phyloP scores from a whole-genome alignment of 2,797 vertebrate genomes.

The Epinephelus malabaricus region DNA sequence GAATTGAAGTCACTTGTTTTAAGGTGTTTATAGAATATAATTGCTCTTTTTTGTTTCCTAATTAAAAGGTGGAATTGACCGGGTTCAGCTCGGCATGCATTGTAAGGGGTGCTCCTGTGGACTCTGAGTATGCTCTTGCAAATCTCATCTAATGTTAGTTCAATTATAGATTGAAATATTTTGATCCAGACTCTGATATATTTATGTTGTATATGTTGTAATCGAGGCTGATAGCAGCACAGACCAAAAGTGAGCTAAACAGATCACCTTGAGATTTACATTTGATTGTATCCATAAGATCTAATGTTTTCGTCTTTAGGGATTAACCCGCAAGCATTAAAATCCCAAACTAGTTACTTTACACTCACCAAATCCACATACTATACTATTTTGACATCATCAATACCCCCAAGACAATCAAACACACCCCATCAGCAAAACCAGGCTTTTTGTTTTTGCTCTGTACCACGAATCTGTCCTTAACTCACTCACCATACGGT shows the following conservation, averaged over 20 bases:
- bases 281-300: neutral
- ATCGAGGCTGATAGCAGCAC: neutral
- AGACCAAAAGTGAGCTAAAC: constrained; percentile 11
- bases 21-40: too few relatives aligned
- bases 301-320: neutral
- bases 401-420: neutral
- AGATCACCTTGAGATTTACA: constrained; percentile 8
- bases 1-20: too few relatives aligned
- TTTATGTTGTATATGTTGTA: too few relatives aligned
- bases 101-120: too few relatives aligned
- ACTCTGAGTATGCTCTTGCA: too few relatives aligned
- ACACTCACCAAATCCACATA: neutral
- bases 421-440: constrained; percentile 4
- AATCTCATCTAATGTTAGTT: too few relatives aligned
- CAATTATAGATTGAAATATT: too few relatives aligned
- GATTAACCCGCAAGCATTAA: neutral
- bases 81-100: too few relatives aligned
- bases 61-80: too few relatives aligned
- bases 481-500: constrained; percentile 9
- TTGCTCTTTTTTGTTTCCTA: too few relatives aligned
- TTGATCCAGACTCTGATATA: too few relatives aligned
- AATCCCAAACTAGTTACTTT: neutral
- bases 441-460: neutral
- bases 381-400: neutral
- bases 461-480: constrained; percentile 2